A percentile compares a stretch with the other conserved stretches of the same genome.
Conservation (phyloP, 2,797 vertebrate species). For the Epinephelus malabaricus region DNA sequence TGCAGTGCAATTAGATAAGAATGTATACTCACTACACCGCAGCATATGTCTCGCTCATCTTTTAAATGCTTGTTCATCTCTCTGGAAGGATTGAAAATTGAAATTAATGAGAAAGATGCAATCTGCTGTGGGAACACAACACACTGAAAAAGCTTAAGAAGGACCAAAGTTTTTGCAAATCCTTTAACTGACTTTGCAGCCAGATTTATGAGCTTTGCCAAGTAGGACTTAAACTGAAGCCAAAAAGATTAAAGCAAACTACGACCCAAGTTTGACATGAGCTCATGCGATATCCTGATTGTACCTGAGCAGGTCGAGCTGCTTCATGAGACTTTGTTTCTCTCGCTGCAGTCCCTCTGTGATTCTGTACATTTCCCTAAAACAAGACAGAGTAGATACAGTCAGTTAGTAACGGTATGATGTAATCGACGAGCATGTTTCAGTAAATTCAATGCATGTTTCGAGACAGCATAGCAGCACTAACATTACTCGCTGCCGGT, state of each 20-base stretch:
- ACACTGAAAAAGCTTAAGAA: no score
- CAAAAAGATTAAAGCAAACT: constrained; percentile 26
- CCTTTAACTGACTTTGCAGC: constrained; percentile 1
- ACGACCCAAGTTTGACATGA: not conserved
- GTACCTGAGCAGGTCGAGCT: constrained; percentile 94
- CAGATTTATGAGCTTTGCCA: constrained; percentile 10
- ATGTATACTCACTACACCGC: constrained; percentile 86
- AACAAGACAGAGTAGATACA: constrained; percentile 10
- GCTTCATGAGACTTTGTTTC: constrained; percentile 92
- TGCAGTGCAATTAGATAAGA: not conserved
- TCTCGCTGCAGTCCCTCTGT: constrained; percentile 93
- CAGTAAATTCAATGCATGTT: no score
- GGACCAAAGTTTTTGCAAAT: not conserved
- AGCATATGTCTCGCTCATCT: constrained; percentile 90
- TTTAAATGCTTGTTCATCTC: constrained; percentile 96
- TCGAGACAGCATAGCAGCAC: no score
- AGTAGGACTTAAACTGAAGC: constrained; percentile 18
- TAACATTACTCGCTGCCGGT: no score
- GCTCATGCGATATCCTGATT: not conserved
- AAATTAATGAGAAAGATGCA: constrained; percentile 20
- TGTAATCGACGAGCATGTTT: no score
- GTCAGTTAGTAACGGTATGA: no score
- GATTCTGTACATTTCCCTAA: constrained; percentile 92
- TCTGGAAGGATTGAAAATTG: constrained; percentile 76
- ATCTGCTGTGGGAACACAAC: not conserved